Percentiles rank a stretch among this genome's conserved stretches.
Evolutionary conservation across 2,888 invertebrate species (phyloP).

Genomic region (Catonia carolina): DNA sequence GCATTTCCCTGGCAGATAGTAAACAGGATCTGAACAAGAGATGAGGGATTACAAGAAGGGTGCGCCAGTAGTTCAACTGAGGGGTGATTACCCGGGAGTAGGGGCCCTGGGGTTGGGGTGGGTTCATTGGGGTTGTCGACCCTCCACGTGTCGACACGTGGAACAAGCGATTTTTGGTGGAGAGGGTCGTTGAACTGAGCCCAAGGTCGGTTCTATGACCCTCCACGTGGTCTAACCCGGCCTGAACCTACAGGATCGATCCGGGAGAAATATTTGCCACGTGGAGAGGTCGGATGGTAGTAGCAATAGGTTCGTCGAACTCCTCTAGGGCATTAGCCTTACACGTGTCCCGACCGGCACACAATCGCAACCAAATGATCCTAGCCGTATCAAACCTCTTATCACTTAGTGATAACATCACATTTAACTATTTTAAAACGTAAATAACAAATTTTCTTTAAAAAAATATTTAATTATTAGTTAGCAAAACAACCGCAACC

Average conservation of each 20-base stretch:
- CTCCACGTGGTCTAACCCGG: slow-evolving; percentile 9
- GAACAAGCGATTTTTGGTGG: slow-evolving; percentile 13
- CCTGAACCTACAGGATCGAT: slow-evolving; percentile 12
- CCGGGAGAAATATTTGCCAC: slow-evolving; percentile 8
- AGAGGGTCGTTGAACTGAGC: slow-evolving; percentile 13
- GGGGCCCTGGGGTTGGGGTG: slow-evolving; percentile 3
- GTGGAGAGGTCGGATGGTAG: slow-evolving; percentile 7
- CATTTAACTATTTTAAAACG: no score
- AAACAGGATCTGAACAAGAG: no score
- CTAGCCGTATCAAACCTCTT: no score
- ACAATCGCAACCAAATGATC: no score
- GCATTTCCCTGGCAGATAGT: no score
- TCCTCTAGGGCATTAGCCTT: not conserved
- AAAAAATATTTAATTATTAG: no score
- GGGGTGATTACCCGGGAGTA: not conserved
- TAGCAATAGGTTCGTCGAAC: slow-evolving; percentile 1
- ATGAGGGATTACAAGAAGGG: no score
- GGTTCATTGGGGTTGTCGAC: slow-evolving; percentile 6
- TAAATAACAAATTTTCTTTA: no score
- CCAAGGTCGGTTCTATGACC: slow-evolving; percentile 5
- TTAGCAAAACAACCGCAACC: no score
- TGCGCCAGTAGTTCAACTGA: no score
- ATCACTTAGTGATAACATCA: no score
- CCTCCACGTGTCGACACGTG: slow-evolving; percentile 16
- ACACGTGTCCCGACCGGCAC: no score